A percentile compares a stretch with the other conserved stretches of the same genome.
Conservation (phyloP, 1,140 invertebrate genomes). For the Onthophagus taurus region DNA sequence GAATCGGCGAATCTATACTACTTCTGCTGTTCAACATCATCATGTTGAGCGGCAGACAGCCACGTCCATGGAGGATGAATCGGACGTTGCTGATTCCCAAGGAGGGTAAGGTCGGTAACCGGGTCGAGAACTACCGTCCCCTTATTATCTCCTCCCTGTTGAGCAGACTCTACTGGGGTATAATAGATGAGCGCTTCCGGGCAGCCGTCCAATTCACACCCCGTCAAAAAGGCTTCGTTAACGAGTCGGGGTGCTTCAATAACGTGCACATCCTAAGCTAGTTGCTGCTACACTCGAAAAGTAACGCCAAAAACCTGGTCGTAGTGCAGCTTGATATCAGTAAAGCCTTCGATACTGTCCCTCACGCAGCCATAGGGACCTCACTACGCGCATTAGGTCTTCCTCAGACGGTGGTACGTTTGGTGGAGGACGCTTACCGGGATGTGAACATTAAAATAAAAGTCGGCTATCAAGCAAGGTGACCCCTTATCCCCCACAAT, state of each 20-base stretch:
- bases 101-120: constrained; percentile 8
- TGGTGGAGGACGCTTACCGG: constrained; percentile 11
- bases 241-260: constrained; percentile 10
- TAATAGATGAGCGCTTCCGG: constrained; percentile 3
- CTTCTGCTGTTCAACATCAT: constrained; percentile 12
- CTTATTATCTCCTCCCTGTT: constrained; percentile 8
- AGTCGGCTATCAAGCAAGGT: constrained; percentile 12
- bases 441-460: constrained; percentile 13
- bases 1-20: no score
- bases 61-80: constrained; percentile 10
- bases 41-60: constrained; percentile 11
- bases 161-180: constrained; percentile 8
- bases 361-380: constrained; percentile 14
- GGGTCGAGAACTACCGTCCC: constrained; percentile 9
- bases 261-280: constrained; percentile 13
- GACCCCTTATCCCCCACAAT: constrained; percentile 12
- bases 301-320: constrained; percentile 6
- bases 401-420: constrained; percentile 12
- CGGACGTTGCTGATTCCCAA: constrained; percentile 8
- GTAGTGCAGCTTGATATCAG: constrained; percentile 21
- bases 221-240: constrained; percentile 10
- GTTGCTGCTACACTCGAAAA: constrained; percentile 12
- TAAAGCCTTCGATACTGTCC: constrained; percentile 13
- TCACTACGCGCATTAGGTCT: constrained; percentile 11
- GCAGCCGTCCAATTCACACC: constrained; percentile 1